These are phyloP conservation scores for Nothocercus nigrocapillus DNA, from an alignment of 2,113 vertebrate species.

Conservation along the genomic window DNA sequence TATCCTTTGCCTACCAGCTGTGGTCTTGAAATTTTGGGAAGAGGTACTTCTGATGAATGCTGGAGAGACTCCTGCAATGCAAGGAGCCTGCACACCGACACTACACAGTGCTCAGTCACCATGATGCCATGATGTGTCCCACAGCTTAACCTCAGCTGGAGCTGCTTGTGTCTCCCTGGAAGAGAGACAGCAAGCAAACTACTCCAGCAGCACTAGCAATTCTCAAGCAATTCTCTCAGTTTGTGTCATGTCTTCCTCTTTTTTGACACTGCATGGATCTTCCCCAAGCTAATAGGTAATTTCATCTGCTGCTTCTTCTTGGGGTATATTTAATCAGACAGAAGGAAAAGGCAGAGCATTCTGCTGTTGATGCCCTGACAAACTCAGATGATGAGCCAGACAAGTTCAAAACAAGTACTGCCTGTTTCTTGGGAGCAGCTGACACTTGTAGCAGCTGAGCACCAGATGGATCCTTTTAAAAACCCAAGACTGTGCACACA, in stretches of 20 bases:
- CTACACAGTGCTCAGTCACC: neutral
- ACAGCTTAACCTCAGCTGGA: neutral
- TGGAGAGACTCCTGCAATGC: neutral
- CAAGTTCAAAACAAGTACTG: neutral
- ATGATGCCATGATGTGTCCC: neutral
- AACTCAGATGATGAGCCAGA: neutral
- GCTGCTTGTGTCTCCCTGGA: neutral
- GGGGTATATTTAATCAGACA: neutral
- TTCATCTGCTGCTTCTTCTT: neutral
- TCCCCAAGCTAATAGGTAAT: neutral
- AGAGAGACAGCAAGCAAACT: neutral
- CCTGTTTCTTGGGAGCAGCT: neutral
- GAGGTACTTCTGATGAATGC: accelerated
- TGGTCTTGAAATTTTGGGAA: neutral
- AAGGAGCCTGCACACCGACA: accelerated
- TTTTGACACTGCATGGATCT: neutral
- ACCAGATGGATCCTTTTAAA: neutral
- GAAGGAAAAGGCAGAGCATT: neutral
- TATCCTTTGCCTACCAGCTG: neutral
- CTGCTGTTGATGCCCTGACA: neutral
- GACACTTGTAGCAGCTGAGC: neutral
- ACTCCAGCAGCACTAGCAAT: accelerated
- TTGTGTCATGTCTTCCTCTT: neutral
- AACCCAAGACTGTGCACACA: neutral
- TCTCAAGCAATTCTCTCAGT: neutral